Evolutionary conservation across 2,113 vertebrate genomes (phyloP).

Genomic region (Hemiscyllium ocellatum): DNA sequence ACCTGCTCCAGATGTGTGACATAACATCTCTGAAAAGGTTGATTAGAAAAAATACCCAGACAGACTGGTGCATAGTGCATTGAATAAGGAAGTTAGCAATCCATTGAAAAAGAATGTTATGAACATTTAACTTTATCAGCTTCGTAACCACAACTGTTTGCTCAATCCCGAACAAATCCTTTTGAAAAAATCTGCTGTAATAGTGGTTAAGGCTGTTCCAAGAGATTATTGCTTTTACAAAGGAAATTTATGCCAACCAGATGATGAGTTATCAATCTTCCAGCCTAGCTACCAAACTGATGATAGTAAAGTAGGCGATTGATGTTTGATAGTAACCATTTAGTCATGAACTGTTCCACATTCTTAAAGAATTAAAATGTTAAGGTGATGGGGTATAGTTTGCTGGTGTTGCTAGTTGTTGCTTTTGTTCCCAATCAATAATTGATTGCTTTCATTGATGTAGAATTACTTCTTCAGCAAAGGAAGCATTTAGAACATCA

Average conservation of each 20-base stretch:
- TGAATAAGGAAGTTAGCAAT: too few species aligned
- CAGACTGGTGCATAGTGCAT: too few species aligned
- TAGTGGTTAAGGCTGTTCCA: background rate
- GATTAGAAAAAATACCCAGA: too few species aligned
- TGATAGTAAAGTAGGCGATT: background rate
- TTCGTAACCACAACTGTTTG: background rate
- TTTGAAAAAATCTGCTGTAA: background rate
- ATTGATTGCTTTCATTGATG: background rate
- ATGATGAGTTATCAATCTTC: background rate
- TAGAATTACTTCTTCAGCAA: background rate
- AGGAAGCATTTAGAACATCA: background rate
- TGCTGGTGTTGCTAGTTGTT: background rate
- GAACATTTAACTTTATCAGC: background rate
- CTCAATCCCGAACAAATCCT: background rate
- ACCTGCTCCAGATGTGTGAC: too few species aligned
- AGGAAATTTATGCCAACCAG: background rate
- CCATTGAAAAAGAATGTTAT: background rate
- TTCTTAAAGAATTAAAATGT: background rate
- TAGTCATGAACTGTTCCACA: background rate
- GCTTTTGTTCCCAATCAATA: background rate
- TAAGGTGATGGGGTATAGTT: background rate
- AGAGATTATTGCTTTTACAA: background rate
- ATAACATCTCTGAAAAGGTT: too few species aligned
- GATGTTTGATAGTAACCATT: background rate
- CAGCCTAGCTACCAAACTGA: background rate